Conservation (phyloP, 2,797 vertebrate genomes). For the Mus spretus region DNA sequence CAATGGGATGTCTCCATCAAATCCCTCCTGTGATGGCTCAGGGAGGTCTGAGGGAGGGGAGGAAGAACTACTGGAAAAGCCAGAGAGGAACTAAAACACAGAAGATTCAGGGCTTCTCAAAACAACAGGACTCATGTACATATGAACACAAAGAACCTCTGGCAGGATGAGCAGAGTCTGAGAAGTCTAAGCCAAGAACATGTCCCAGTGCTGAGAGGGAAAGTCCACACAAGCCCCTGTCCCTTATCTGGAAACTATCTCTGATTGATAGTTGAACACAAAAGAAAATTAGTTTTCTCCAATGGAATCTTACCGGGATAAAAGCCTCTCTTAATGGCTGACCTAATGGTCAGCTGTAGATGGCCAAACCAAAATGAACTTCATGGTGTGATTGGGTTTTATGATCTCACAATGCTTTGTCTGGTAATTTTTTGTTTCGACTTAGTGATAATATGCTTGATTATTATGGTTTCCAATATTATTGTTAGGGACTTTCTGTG, state of each 20-base stretch:
- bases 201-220: neutral
- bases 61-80: neutral
- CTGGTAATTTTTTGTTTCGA: neutral
- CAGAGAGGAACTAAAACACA: neutral
- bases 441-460: neutral
- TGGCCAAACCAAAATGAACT: neutral
- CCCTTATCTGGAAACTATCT: neutral
- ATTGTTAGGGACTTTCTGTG: neutral
- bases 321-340: neutral
- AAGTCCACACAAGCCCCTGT: neutral
- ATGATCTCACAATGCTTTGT: neutral
- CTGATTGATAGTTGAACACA: neutral
- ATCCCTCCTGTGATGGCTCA: neutral
- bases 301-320: neutral
- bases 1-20: neutral
- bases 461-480: neutral
- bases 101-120: neutral
- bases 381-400: neutral
- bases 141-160: neutral
- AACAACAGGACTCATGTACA: neutral
- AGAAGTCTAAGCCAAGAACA: too few species aligned
- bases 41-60: too few species aligned
- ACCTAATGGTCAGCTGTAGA: rapidly evolving
- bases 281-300: neutral
- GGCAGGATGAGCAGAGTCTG: neutral